phyloP scores from a whole-genome alignment of 2,113 vertebrate genomes.

The Platichthys stellatus region DNA sequence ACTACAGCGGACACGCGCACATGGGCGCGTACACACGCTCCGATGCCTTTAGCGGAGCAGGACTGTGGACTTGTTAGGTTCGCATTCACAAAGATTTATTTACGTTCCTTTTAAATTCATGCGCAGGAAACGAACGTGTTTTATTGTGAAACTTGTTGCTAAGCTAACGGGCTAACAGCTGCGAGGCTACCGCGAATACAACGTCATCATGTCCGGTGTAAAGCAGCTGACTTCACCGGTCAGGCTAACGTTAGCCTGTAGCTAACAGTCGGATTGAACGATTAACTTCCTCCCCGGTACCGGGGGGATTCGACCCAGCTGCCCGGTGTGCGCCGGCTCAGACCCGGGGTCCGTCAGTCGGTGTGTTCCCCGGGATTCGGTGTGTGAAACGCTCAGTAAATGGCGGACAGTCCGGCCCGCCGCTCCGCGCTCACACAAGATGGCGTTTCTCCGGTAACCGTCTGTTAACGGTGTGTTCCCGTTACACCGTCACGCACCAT shows the following conservation, averaged over 20 bases:
- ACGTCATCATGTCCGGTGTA: not conserved
- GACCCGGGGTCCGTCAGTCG: not conserved
- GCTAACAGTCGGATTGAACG: constrained; percentile 2
- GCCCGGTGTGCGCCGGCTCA: not conserved
- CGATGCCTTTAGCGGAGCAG: not conserved
- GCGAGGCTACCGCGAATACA: not conserved
- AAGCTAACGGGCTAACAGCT: not conserved
- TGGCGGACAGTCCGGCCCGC: constrained; percentile 47
- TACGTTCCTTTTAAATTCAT: not conserved
- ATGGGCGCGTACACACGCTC: constrained; percentile 26
- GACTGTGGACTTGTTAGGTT: not conserved
- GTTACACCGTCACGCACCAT: rapidly evolving
- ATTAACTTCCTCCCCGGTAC: not conserved
- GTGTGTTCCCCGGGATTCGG: not conserved
- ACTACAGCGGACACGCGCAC: constrained; percentile 55
- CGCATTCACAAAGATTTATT: not conserved
- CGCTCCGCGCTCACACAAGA: constrained; percentile 32
- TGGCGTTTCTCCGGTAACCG: constrained; percentile 32
- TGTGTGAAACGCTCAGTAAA: not conserved
- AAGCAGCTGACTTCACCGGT: not conserved
- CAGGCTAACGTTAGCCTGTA: constrained; percentile 3
- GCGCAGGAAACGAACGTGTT: not conserved
- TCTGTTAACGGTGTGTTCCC: not conserved
- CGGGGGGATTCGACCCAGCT: not conserved
- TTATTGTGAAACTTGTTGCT: not conserved